These are phyloP conservation scores for Chionodraco myersi DNA, from an alignment of 2,113 vertebrate genomes.

Conservation along the genomic window DNA sequence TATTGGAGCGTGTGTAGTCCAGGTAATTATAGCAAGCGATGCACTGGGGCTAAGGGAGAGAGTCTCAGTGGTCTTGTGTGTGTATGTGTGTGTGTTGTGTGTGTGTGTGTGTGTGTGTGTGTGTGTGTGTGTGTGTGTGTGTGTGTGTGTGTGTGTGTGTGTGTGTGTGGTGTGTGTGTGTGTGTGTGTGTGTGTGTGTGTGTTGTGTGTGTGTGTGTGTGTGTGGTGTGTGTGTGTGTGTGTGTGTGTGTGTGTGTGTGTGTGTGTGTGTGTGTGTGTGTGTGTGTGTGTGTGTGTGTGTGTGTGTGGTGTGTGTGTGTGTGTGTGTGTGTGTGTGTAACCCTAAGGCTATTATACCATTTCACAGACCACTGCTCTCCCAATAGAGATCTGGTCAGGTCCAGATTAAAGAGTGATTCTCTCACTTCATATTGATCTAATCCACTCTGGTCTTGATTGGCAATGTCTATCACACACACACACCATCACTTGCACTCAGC, in stretches of 20 bases:
- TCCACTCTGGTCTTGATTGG: slow-evolving; percentile 58
- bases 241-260: slow-evolving; percentile 24
- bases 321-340: too few species aligned
- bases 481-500: slow-evolving; percentile 12
- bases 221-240: too few species aligned
- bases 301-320: too few species aligned
- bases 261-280: too few species aligned
- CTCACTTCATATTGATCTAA: slow-evolving; percentile 67
- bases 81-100: background rate
- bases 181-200: background rate
- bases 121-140: too few species aligned
- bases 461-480: slow-evolving; percentile 47
- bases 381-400: slow-evolving; percentile 60
- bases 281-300: slow-evolving; percentile 10
- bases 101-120: background rate
- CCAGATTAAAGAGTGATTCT: slow-evolving; percentile 65
- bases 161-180: too few species aligned
- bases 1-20: slow-evolving; percentile 35
- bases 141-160: too few species aligned
- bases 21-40: slow-evolving; percentile 45
- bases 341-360: slow-evolving; percentile 44
- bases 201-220: too few species aligned
- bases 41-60: slow-evolving; percentile 31
- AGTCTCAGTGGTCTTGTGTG: slow-evolving; percentile 20
- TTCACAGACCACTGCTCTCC: slow-evolving; percentile 68